Percentiles rank a stretch among this genome's conserved stretches.
phyloP scores from a whole-genome alignment of 2,113 vertebrate genomes.

The Petrocephalus microphthalmus region DNA sequence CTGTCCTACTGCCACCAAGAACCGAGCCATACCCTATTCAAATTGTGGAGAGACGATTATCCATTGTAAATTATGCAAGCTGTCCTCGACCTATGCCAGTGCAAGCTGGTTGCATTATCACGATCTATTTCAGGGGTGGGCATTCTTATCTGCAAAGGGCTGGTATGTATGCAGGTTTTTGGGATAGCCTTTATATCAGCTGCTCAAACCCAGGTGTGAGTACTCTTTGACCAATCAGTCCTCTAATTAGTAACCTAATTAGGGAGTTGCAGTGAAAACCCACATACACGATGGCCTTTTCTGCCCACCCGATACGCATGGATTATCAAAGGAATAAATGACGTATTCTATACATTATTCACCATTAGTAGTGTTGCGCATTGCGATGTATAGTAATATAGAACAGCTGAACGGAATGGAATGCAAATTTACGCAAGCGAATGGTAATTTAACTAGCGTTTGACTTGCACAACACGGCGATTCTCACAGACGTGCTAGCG shows the following conservation, averaged over 20 bases:
- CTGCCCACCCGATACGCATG: background rate
- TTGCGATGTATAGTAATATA: background rate
- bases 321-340: background rate
- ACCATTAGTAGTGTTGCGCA: background rate
- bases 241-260: too few species aligned
- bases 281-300: too few species aligned
- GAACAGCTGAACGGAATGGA: background rate
- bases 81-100: background rate
- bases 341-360: background rate
- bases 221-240: too few species aligned
- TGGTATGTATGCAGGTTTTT: too few species aligned
- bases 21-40: background rate
- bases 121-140: background rate
- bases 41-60: background rate
- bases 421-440: background rate
- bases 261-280: too few species aligned
- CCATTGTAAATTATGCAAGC: background rate
- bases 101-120: background rate
- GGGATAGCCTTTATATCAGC: too few species aligned
- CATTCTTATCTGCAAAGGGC: too few species aligned
- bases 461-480: background rate
- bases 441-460: background rate
- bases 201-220: too few species aligned
- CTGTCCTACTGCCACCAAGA: background rate
- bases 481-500: background rate